Base-by-base conservation (phyloP, 2,113 vertebrate species). In the Pygoscelis adeliae region DNA sequence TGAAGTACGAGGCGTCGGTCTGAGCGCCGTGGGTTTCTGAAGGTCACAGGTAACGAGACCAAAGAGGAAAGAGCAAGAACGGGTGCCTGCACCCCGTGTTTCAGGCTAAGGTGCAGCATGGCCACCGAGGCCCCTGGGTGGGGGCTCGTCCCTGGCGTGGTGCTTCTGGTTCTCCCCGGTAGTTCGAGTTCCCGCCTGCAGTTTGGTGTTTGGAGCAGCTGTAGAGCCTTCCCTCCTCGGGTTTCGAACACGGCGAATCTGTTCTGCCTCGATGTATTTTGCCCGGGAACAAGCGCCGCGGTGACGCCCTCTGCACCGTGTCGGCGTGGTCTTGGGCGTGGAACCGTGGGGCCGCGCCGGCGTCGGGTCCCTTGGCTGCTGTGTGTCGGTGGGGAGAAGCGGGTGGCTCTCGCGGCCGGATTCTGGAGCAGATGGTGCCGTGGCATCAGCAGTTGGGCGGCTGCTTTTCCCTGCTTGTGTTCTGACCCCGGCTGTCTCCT, bases 21-120 rank as follows among this genome's bases (percentile, higher is more conserved):
- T 2, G 44, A 59, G 82, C 20, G 4, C 55, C 21, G n/a, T 1
- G 49, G 32, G 1, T 23, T 46, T 23, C 36, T 12, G 62, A 9
- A 18, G 50, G 84, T 15, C 6, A 1, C 29, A 3, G 52, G 20
- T 9, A 10, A 10, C 2, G 16, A 30, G 27, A 13, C 15, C 82
- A 7, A n/a, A 38, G 63, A 18, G 34, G 6, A 11, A 10, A 17
- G 55, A 21, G 59, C 32, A 1, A 6, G 61, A n/a, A 2, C 38
- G 10, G 58, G 36, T 9, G 8, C 53, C 53, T 2, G 25, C 15
- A 0, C 15, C 62, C 27, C 15, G 0, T 9, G 15, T 5, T 15
- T 9, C 13, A 3, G 18, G 36, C 23, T 5, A 2, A 15, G 40
- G 1, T 6, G 44, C 29, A 5, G 17, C 8, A 1, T 2, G 42